Evolutionary conservation across 1,140 invertebrate genomes (phyloP).

Genomic region (Acromyrmex heyeri): DNA sequence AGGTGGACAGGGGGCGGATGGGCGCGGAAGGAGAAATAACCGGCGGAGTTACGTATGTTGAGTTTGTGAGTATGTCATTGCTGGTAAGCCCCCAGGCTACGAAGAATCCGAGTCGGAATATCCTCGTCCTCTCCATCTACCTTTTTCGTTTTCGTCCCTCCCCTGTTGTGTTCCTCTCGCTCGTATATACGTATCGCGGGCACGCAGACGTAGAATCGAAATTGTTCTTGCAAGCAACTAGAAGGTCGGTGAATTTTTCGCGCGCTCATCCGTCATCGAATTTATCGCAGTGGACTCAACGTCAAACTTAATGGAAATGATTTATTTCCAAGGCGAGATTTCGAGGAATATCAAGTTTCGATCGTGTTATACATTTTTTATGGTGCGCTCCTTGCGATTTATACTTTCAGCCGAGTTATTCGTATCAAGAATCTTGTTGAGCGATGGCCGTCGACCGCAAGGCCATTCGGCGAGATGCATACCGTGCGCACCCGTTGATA

Average conservation of each 20-base stretch:
- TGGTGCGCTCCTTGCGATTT: constrained; percentile 5
- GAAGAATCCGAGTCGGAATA: constrained; percentile 58
- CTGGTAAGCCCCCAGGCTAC: constrained; percentile 75
- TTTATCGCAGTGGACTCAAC: constrained; percentile 9
- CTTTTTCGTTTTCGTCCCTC: constrained; percentile 36
- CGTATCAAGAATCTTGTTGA: constrained; percentile 60
- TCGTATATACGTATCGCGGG: not conserved
- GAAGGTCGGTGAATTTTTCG: constrained; percentile 27
- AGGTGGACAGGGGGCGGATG: not conserved
- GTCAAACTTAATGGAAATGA: constrained; percentile 29
- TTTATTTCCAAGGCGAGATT: constrained; percentile 17
- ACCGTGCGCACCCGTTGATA: constrained; percentile 53
- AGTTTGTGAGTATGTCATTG: constrained; percentile 82
- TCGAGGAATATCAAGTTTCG: constrained; percentile 37
- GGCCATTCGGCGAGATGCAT: constrained; percentile 41
- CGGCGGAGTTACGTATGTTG: constrained; percentile 78
- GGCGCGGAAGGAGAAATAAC: constrained; percentile 48
- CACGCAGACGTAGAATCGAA: constrained; percentile 6
- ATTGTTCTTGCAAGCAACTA: not conserved
- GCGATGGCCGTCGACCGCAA: constrained; percentile 51
- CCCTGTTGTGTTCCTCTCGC: not conserved
- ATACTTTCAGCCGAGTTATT: constrained; percentile 38
- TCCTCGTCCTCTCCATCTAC: constrained; percentile 14
- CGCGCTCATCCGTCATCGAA: constrained; percentile 29
- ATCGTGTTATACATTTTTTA: constrained; percentile 32